phyloP scores from a whole-genome alignment of 53 echinoderm and acorn worm species.

The Echinarachnius parma region DNA sequence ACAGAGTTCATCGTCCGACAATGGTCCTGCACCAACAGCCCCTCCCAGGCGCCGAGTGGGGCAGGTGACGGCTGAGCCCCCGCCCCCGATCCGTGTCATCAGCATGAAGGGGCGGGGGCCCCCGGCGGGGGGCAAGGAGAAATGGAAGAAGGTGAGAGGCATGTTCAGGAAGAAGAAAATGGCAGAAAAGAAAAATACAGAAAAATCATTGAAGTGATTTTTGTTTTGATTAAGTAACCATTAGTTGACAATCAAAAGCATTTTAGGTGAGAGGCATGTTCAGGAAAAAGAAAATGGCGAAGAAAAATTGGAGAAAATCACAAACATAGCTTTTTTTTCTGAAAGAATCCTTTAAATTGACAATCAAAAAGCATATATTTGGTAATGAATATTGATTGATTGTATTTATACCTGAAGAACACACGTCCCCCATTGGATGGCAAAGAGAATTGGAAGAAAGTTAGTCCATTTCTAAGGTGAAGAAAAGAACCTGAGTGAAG shows the following conservation, averaged over 20 bases:
- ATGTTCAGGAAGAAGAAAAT: slow-evolving; percentile 64
- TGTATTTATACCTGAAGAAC: no score
- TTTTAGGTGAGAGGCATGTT: slow-evolving; percentile 56
- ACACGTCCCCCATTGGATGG: no score
- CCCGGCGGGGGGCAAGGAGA: slow-evolving; percentile 3
- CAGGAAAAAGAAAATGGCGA: slow-evolving; percentile 50
- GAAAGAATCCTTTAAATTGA: no score
- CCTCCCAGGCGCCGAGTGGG: slow-evolving; percentile 48
- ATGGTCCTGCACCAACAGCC: slow-evolving; percentile 4
- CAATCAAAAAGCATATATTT: no score
- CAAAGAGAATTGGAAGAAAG: no score
- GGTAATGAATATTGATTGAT: no score
- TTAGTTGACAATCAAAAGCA: no score
- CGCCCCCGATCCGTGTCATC: slow-evolving; percentile 54
- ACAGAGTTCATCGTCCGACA: not conserved
- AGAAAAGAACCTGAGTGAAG: no score
- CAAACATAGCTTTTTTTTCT: no score
- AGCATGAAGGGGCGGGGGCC: slow-evolving; percentile 35
- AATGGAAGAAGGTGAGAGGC: slow-evolving; percentile 46
- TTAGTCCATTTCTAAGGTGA: no score
- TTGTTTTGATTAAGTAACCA: no score
- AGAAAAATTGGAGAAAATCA: not conserved
- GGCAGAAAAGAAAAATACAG: not conserved
- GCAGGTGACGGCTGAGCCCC: slow-evolving; percentile 58
- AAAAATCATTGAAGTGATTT: no score